These are phyloP conservation scores for Gymnocephalus cernua DNA, from an alignment of 2,113 vertebrate species.

Conservation along the genomic window DNA sequence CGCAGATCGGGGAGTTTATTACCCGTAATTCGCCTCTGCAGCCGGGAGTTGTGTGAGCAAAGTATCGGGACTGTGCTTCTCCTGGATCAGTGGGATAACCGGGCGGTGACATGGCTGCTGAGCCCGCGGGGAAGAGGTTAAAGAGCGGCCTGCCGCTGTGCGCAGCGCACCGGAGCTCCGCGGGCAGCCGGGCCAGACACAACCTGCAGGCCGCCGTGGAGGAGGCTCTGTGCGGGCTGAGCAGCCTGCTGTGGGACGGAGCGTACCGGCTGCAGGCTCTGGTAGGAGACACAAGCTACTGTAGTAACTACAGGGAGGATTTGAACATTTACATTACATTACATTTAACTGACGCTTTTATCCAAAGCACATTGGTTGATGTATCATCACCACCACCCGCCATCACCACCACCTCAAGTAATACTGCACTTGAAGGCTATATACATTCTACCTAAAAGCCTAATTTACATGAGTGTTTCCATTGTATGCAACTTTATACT, in stretches of 20 bases:
- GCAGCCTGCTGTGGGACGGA: slow-evolving; percentile 79
- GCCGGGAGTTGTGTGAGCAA: too few species aligned
- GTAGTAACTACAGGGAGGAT: too few species aligned
- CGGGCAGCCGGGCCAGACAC: slow-evolving; percentile 67
- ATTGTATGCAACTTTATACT: too few species aligned
- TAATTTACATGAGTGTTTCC: too few species aligned
- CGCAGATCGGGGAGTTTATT: neutral
- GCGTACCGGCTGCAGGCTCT: slow-evolving; percentile 82
- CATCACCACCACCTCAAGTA: too few species aligned
- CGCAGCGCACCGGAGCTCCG: slow-evolving; percentile 61
- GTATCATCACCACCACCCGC: too few species aligned
- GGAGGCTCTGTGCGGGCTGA: slow-evolving; percentile 84
- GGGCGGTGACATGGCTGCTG: slow-evolving; percentile 59
- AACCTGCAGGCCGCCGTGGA: slow-evolving; percentile 82
- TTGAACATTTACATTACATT: too few species aligned
- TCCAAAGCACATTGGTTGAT: too few species aligned
- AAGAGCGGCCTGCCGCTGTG: slow-evolving; percentile 77
- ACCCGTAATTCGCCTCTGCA: neutral
- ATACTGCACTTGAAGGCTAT: too few species aligned
- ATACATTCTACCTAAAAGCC: too few species aligned
- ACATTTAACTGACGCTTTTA: too few species aligned
- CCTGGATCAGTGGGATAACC: neutral
- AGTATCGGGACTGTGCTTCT: neutral
- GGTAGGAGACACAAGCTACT: slow-evolving; percentile 70
- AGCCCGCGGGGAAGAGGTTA: slow-evolving; percentile 80